phyloP scores from a whole-genome alignment of 2,113 vertebrate genomes.

The Perca fluviatilis region DNA sequence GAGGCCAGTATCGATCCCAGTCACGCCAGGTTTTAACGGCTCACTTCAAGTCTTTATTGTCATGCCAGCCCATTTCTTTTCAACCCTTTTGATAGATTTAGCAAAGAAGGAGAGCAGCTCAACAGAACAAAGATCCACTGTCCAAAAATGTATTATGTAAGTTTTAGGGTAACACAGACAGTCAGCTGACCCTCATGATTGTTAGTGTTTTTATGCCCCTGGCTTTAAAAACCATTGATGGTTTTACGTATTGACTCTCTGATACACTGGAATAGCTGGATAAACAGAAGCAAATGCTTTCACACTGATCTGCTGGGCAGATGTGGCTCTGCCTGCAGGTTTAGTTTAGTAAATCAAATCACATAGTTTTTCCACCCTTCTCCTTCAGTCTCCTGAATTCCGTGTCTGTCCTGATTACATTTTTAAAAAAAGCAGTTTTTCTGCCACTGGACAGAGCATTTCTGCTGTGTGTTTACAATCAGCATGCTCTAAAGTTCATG shows the following conservation, averaged over 20 bases:
- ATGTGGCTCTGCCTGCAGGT: constrained; percentile 56
- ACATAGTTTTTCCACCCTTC: constrained; percentile 40
- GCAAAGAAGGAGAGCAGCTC: constrained; percentile 35
- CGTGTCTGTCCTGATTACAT: constrained; percentile 28
- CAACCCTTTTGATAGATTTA: constrained; percentile 56
- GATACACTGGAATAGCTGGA: constrained; percentile 52
- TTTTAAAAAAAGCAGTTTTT: not conserved
- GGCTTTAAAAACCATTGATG: constrained; percentile 44
- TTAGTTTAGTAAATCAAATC: constrained; percentile 52
- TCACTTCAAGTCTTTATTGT: constrained; percentile 60
- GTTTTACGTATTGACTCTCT: constrained; percentile 44
- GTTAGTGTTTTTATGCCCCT: constrained; percentile 13
- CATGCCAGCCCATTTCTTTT: constrained; percentile 67
- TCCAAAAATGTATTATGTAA: constrained; percentile 43
- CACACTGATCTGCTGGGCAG: constrained; percentile 63
- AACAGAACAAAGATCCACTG: constrained; percentile 38
- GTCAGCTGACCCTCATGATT: constrained; percentile 43
- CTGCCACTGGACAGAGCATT: not conserved
- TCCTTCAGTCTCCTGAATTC: constrained; percentile 15
- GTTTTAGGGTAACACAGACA: constrained; percentile 19
- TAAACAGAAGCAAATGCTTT: constrained; percentile 70
- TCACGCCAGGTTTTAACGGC: constrained; percentile 63
- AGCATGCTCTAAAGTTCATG: not conserved
- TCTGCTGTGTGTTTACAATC: not conserved
- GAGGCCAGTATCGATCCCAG: constrained; percentile 46